Evolutionary conservation across 2,888 invertebrate genomes (phyloP), one percentile per base, ranked within the genome.

Genomic region (Junonia oenone): DNA sequence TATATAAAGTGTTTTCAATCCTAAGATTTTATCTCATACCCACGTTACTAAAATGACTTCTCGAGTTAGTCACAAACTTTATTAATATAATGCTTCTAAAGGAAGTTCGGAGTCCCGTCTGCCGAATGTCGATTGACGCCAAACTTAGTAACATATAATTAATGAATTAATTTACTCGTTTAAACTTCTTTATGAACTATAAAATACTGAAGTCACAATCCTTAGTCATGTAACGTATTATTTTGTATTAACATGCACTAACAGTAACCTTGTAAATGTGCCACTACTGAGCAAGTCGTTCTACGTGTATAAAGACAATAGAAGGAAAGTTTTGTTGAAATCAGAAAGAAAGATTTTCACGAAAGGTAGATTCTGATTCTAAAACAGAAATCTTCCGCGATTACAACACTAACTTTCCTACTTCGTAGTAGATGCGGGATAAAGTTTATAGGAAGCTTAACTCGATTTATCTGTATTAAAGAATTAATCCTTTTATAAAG

Each of bases 81-180:
- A 71, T 75, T 76, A 77, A 74, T 73, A 75, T 69, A 62, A 63
- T 61, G 55, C 49, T 45, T 45, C 45, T 51, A 59, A 52, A 59
- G 52, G 27, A 57, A 57, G 54, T 59, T 56, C 38, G 38, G 26
- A 45, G 45, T 49, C 47, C 56, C 51, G 45, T 56, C 55, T 55
- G 45, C 40, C 45, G 51, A 56, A 51, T 56, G 57, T 57, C 55
- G 48, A 64, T 61, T 59, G 46, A 55, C 31, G 58, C 56, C 38
- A 46, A 53, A 54, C 51, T 35, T 33, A 54, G 53, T 48, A 48
- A 51, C 43, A 43, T 40, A 45, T 48, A 11, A 48, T 51, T 48
- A 38, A 15, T 40, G 38, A 40, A 19, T 5, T 40, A 19, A 40
- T 40, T 40, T 40, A 17, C 5, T 19, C 15, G 17, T 19, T 19